Base-by-base conservation (phyloP, 1,140 invertebrate species). In the Lucilia sericata region DNA sequence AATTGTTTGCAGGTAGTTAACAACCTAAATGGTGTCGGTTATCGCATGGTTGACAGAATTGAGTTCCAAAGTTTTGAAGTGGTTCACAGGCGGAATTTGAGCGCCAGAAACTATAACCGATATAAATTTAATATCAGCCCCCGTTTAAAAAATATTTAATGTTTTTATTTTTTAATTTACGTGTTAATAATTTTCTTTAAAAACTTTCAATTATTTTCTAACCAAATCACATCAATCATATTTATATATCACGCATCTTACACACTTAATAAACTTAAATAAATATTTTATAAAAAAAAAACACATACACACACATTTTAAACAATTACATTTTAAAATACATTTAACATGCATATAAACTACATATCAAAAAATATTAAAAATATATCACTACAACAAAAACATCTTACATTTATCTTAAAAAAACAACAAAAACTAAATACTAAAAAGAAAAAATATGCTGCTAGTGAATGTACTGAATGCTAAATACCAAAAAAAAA, bases 391-490 rank as follows among this genome's bases (percentile, higher is more conserved):
- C 55, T n/a, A 60, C 55, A 60, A 21, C 19, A 70, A 70, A 70
- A 70, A 25, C 19, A 70, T 70, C 2, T 2, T 70, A 70, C 8
- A 21, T 70, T 25, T 70, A 7, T 4, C n/a, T 55, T 30, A 3
- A 75, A 25, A 76, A 76, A 76, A 42, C 13, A 2, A 42, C 34
- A 76, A 76, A 42, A 8, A 55, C 14, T 12, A 13, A 55, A 12
- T 17, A 55, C 5, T 55, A 55, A 49, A 83, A 21, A 81, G 25
- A 74, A 84, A 83, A 83, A 81, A 83, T 36, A 83, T 60, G 88
- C 86, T 89, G 89, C 89, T 91, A 90, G 89, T 91, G 89, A 91
- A 91, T 91, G 89, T 91, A 91, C 86, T 91, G 89, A 91, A 91
- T 91, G 89, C 89, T 88, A 88, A 89, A 90, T 89, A 89, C 88